These are phyloP conservation scores for Sussaba pulchella DNA, from an alignment of 2,888 invertebrate species.

Conservation along the genomic window DNA sequence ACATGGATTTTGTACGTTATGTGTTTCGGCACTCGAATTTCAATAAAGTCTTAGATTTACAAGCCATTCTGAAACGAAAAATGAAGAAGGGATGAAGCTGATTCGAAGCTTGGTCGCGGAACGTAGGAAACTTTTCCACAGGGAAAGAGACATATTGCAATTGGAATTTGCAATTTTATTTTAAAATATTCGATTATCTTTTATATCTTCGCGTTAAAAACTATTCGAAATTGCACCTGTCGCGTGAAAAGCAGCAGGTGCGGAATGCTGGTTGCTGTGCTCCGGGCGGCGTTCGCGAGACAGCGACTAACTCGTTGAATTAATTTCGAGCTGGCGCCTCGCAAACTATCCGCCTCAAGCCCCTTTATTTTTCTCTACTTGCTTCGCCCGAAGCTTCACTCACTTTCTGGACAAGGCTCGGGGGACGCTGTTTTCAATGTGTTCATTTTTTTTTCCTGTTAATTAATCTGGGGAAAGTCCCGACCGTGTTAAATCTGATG, in stretches of 20 bases:
- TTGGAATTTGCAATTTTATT: background rate
- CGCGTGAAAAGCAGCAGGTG: constrained; percentile 32
- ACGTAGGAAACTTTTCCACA: too few relatives aligned
- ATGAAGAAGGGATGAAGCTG: background rate
- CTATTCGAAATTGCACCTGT: constrained; percentile 30
- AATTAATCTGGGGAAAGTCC: constrained; percentile 36
- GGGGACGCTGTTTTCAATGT: constrained; percentile 20
- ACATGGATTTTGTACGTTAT: too few relatives aligned
- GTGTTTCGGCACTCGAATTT: too few relatives aligned
- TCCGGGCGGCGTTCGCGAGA: constrained; percentile 13
- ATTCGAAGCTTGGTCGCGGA: too few relatives aligned
- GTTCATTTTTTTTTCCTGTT: constrained; percentile 28
- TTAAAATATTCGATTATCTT: background rate
- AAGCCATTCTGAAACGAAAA: too few relatives aligned
- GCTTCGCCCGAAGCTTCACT: constrained; percentile 12
- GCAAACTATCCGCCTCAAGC: constrained; percentile 8
- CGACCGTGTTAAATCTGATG: background rate
- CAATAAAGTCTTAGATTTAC: too few relatives aligned
- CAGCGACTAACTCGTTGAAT: constrained; percentile 44
- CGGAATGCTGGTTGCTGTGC: background rate
- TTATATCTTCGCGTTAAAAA: constrained; percentile 7
- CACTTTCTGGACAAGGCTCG: constrained; percentile 37
- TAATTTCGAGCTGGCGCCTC: constrained; percentile 50
- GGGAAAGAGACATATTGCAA: background rate
- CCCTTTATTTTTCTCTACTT: constrained; percentile 13